A percentile compares a stretch with the other conserved stretches of the same genome.
These are phyloP conservation scores for Parapsyche elsis DNA, from an alignment of 1,140 invertebrate genomes.

Conservation along the genomic window DNA sequence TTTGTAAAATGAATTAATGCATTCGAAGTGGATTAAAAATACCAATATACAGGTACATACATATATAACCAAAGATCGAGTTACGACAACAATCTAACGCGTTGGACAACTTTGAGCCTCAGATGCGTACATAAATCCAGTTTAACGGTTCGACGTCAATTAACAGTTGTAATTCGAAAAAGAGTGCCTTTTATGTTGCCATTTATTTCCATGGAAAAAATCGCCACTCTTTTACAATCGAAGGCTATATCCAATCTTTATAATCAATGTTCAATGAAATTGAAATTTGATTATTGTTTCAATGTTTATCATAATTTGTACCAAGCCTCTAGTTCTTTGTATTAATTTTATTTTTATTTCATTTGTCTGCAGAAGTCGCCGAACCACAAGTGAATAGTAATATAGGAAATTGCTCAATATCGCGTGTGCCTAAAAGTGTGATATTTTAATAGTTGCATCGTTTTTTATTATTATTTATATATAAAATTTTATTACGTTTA, in stretches of 20 bases:
- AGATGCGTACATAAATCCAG: slow-evolving; percentile 34
- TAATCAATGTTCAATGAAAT: background rate
- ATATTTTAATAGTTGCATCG: slow-evolving; percentile 17
- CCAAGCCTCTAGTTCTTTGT: background rate
- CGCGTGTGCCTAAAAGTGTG: background rate
- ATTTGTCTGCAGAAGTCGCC: background rate
- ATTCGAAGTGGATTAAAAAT: no score
- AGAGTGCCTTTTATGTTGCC: slow-evolving; percentile 27
- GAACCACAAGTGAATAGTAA: background rate
- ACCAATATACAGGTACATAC: background rate
- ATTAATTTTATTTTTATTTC: background rate
- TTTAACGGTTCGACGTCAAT: slow-evolving; percentile 40
- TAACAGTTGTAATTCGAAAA: slow-evolving; percentile 40
- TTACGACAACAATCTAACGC: slow-evolving; percentile 33
- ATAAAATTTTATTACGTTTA: background rate
- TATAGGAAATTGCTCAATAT: background rate
- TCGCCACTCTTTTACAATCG: background rate
- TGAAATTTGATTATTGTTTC: background rate
- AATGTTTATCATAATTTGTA: background rate
- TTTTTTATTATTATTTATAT: slow-evolving; percentile 7
- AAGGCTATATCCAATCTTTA: background rate
- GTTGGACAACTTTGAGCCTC: slow-evolving; percentile 10
- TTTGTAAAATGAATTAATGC: background rate
- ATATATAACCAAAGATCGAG: slow-evolving; percentile 7
- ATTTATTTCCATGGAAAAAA: slow-evolving; percentile 28